Percentiles rank a stretch among this genome's conserved stretches.
These are phyloP conservation scores for Eristalis intricaria DNA, from an alignment of 2,888 invertebrate genomes.

Conservation along the genomic window DNA sequence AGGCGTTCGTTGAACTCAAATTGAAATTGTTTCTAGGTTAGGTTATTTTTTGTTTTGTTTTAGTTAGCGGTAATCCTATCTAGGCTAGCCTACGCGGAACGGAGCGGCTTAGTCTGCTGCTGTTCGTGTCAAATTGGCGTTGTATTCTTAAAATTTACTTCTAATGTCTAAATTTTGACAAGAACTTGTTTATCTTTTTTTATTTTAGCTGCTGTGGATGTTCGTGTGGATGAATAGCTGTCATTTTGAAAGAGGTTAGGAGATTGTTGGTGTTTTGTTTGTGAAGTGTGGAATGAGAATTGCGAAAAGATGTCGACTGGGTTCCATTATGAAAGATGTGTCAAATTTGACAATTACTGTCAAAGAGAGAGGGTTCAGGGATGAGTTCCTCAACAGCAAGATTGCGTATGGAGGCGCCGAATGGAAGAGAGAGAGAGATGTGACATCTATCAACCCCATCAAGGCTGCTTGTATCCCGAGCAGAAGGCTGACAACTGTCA, in stretches of 20 bases:
- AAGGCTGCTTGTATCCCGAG: too few relatives aligned
- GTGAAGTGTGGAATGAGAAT: background rate
- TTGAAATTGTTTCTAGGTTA: background rate
- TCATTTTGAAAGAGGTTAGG: background rate
- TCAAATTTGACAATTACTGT: too few relatives aligned
- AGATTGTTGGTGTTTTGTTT: background rate
- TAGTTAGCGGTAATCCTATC: slow-evolving; percentile 20
- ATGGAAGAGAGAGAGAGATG: too few relatives aligned
- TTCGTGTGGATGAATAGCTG: background rate
- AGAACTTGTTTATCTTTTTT: background rate
- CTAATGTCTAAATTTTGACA: background rate
- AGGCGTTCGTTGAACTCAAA: background rate
- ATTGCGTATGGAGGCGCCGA: too few relatives aligned
- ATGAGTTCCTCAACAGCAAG: too few relatives aligned
- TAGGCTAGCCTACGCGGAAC: background rate
- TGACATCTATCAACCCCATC: too few relatives aligned
- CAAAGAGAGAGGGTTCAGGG: too few relatives aligned
- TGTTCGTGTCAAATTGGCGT: background rate
- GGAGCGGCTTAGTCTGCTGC: background rate
- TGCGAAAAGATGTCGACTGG: background rate
- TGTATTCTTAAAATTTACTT: background rate
- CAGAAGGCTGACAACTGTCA: too few relatives aligned
- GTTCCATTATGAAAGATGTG: background rate
- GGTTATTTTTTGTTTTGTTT: background rate
- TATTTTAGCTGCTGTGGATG: background rate